Conservation (phyloP, 2,797 vertebrate species). For the Neosilurus mollespiculum region DNA sequence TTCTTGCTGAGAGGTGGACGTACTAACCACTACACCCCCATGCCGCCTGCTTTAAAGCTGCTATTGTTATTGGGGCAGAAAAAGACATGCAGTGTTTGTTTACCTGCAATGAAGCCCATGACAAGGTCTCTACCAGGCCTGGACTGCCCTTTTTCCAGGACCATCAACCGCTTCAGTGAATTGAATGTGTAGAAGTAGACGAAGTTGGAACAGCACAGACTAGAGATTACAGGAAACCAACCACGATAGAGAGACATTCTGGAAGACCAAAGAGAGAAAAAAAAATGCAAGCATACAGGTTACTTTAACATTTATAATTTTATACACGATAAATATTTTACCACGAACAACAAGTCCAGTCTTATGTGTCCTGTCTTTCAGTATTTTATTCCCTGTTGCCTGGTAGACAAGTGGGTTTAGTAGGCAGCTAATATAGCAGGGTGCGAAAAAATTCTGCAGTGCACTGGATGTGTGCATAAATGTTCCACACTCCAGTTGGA, state of each 20-base stretch:
- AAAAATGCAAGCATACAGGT: neutral
- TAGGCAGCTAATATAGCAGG: neutral
- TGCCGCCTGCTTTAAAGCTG: no score
- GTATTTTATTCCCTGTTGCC: neutral
- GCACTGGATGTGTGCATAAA: neutral
- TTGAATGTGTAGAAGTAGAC: constrained; percentile 86
- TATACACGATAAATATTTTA: no score
- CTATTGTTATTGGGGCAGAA: no score
- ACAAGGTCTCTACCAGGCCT: constrained; percentile 73
- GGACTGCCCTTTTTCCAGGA: constrained; percentile 54
- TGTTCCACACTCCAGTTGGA: neutral
- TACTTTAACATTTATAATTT: neutral
- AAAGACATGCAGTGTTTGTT: neutral
- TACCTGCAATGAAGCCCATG: constrained; percentile 77
- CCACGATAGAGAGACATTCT: constrained; percentile 79
- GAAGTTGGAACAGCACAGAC: constrained; percentile 83
- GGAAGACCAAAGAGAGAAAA: constrained; percentile 26
- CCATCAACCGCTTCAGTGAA: constrained; percentile 69
- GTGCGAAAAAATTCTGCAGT: neutral
- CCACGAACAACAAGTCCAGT: no score
- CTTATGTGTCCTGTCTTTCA: neutral
- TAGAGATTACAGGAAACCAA: constrained; percentile 83
- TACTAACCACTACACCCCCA: no score
- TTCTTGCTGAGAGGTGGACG: no score
- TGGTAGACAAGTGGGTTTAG: neutral